Evolutionary conservation across 2,797 vertebrate species (phyloP).

Genomic region (Muscicapa comitata): DNA sequence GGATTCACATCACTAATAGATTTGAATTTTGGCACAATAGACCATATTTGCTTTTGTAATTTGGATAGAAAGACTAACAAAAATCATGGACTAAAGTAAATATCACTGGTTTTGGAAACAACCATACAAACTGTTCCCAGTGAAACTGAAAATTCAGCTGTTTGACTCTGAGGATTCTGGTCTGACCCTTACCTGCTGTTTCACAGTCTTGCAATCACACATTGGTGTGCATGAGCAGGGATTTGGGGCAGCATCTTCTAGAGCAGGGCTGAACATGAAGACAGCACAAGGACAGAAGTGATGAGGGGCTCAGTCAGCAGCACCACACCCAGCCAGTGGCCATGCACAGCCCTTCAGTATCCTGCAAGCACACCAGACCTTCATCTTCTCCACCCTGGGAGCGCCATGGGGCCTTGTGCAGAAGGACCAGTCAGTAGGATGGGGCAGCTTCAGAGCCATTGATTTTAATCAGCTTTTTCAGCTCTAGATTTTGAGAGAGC

Average conservation of each 20-base stretch:
- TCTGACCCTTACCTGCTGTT: background rate
- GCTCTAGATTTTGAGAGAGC: background rate
- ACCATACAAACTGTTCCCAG: background rate
- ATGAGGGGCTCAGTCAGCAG: background rate
- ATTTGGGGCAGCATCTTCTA: background rate
- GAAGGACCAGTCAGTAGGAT: background rate
- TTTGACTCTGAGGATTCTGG: background rate
- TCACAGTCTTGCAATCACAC: background rate
- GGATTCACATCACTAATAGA: background rate
- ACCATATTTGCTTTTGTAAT: background rate
- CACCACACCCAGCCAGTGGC: background rate
- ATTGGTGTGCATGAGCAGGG: rapidly evolving
- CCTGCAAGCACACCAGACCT: background rate
- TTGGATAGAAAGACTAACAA: background rate
- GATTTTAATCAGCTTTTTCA: background rate
- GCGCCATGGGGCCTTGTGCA: rapidly evolving
- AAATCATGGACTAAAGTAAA: background rate
- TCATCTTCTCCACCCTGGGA: background rate
- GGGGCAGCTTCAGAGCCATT: background rate
- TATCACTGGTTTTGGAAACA: background rate
- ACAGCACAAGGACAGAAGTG: background rate
- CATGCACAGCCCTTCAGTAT: background rate
- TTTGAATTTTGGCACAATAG: background rate
- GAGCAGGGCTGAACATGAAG: background rate
- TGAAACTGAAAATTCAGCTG: background rate